Evolutionary conservation across 2,797 vertebrate genomes (phyloP), one percentile per base, ranked within the genome.

Genomic region (Corythornis leucogaster): DNA sequence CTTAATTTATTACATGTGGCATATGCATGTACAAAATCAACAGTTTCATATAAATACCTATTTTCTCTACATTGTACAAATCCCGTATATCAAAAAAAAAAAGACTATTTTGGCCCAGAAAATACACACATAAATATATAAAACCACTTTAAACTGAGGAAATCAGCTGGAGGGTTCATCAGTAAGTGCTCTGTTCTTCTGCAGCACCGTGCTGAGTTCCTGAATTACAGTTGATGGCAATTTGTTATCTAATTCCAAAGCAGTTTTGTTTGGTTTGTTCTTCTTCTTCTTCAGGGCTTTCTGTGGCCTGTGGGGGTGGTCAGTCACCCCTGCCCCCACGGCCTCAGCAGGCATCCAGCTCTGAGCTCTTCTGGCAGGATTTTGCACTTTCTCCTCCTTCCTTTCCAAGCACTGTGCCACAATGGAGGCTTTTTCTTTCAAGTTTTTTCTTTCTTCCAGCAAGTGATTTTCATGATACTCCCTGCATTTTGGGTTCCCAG

Each of bases 151-250:
- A 35, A 57, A 58, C 33, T 55, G 53, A 33, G 45, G 33, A 85
- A 50, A 76, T 80, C 75, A 93, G 73, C 55, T 96, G 38, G 93
- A 81, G 62, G 90, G 40, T 87, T 97, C 95, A 86, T 89, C 97
- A 63, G 96, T 96, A 68, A 96, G 74, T 5, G 38, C 71, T 94
- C 98, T 98, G 28, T 97, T 98, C 91, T 98, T 98, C 66, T 93
- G 98, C 43, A 99, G 97, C 79, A 99, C 98, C 1, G 96, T 96
- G 79, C 90, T 99, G 8, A 99, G 98, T 92, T 99, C 99, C 33
- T 96, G 97, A 55, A 99, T 96, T 55, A 99, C 97, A 88, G 95
- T 98, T 14, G 98, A 91, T 1, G 98, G 98, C 91, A 99, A 94
- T 57, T 97, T 97, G 67, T 91, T 96, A 54, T 96, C 96, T 21